Evolutionary conservation across 2,113 vertebrate genomes (phyloP).

Genomic region (Perognathus longimembris): DNA sequence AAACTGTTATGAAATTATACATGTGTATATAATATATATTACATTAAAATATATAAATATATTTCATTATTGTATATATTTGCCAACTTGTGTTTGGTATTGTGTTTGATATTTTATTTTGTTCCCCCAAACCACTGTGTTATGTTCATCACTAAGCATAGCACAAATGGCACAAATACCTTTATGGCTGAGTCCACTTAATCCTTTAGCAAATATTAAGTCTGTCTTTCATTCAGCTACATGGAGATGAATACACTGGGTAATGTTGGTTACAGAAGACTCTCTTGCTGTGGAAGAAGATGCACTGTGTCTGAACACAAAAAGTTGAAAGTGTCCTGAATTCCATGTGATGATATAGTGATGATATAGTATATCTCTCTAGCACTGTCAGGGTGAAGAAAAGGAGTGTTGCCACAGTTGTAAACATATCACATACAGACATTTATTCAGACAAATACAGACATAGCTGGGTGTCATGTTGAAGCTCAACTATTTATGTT

Average conservation of each 20-base stretch:
- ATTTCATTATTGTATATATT: too few relatives aligned
- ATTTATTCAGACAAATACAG: slow-evolving; percentile 78
- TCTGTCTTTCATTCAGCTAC: background rate
- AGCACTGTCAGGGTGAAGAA: slow-evolving; percentile 65
- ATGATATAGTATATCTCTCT: slow-evolving; percentile 57
- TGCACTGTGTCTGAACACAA: slow-evolving; percentile 23
- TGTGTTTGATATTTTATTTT: background rate
- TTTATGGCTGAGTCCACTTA: background rate
- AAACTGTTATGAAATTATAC: background rate
- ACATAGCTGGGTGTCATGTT: slow-evolving; percentile 60
- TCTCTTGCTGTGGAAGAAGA: background rate
- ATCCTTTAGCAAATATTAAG: background rate
- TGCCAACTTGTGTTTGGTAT: too few relatives aligned
- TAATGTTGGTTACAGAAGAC: background rate
- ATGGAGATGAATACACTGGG: background rate
- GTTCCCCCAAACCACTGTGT: background rate
- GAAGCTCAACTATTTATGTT: slow-evolving; percentile 69
- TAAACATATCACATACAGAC: slow-evolving; percentile 73
- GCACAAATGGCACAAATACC: background rate
- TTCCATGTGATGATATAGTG: slow-evolving; percentile 42
- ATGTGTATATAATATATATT: background rate
- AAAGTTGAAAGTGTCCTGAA: slow-evolving; percentile 59
- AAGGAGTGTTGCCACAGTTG: slow-evolving; percentile 48
- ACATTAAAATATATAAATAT: too few relatives aligned
- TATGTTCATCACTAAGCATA: background rate